Conservation (phyloP, 2,113 vertebrate genomes). For the Perccottus glenii region DNA sequence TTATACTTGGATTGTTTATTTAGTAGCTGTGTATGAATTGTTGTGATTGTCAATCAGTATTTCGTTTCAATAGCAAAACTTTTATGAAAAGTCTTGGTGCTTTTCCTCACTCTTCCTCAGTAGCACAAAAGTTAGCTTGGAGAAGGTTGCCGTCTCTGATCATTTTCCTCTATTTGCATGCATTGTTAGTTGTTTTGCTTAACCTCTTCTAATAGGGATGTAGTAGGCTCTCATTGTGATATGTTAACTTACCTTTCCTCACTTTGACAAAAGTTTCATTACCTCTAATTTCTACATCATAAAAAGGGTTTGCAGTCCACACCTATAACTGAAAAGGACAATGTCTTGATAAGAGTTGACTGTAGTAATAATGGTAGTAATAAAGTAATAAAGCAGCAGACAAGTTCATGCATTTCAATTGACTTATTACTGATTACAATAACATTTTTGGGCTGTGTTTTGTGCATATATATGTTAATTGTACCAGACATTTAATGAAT, state of each 20-base stretch:
- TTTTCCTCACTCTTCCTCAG: background rate
- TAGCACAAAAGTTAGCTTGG: background rate
- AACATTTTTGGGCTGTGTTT: too few species aligned
- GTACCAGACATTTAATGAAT: too few species aligned
- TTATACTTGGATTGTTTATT: background rate
- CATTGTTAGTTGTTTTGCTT: slow-evolving; percentile 36
- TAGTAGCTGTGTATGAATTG: slow-evolving; percentile 1
- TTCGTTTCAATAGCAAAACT: too few species aligned
- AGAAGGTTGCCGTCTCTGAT: background rate
- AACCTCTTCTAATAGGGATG: slow-evolving; percentile 27
- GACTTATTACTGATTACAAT: too few species aligned
- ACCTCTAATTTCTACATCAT: too few species aligned
- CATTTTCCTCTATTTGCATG: slow-evolving; percentile 45
- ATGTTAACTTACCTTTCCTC: too few species aligned
- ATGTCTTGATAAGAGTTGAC: too few species aligned
- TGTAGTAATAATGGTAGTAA: background rate
- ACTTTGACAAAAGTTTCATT: too few species aligned
- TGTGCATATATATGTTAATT: too few species aligned
- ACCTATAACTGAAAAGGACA: too few species aligned
- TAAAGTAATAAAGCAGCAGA: slow-evolving; percentile 1
- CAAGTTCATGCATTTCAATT: background rate
- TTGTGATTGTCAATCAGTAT: background rate
- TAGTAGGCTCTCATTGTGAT: background rate
- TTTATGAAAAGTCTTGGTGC: background rate
- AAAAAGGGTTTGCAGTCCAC: too few species aligned